Conservation (phyloP, 2,888 invertebrate genomes). For the Thecocarcelia acutangulata region DNA sequence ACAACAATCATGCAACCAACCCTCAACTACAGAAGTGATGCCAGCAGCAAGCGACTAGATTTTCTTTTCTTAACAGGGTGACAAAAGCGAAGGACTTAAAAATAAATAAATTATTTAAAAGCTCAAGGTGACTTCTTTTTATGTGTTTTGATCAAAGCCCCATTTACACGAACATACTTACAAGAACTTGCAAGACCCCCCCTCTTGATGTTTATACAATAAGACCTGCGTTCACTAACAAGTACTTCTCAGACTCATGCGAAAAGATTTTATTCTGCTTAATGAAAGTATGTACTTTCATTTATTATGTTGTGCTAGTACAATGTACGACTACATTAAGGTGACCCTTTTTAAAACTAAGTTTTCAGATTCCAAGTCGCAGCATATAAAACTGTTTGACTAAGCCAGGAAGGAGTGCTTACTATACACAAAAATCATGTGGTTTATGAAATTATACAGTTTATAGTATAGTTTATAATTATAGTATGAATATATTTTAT, state of each 20-base stretch:
- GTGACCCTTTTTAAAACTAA: no score
- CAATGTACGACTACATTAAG: background rate
- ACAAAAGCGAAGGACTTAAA: slow-evolving; percentile 53
- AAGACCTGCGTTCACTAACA: slow-evolving; percentile 27
- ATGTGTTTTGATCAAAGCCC: background rate
- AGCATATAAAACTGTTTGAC: no score
- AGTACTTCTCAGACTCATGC: slow-evolving; percentile 18
- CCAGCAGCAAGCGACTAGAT: slow-evolving; percentile 30
- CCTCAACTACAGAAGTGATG: background rate
- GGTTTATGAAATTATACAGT: no score
- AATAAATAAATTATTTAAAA: slow-evolving; percentile 61
- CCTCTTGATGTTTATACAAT: background rate
- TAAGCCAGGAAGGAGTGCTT: no score
- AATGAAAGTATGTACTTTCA: background rate
- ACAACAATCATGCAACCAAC: background rate
- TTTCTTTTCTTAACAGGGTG: slow-evolving; percentile 41
- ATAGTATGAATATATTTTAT: no score
- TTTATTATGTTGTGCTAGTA: background rate
- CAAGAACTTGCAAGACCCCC: background rate
- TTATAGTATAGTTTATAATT: no score
- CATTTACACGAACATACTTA: background rate
- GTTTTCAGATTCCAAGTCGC: no score
- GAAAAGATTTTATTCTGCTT: slow-evolving; percentile 35
- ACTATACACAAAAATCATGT: no score
- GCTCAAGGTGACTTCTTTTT: slow-evolving; percentile 59